Base-by-base conservation (phyloP, 2,888 invertebrate genomes). In the Phalangium opilio region DNA sequence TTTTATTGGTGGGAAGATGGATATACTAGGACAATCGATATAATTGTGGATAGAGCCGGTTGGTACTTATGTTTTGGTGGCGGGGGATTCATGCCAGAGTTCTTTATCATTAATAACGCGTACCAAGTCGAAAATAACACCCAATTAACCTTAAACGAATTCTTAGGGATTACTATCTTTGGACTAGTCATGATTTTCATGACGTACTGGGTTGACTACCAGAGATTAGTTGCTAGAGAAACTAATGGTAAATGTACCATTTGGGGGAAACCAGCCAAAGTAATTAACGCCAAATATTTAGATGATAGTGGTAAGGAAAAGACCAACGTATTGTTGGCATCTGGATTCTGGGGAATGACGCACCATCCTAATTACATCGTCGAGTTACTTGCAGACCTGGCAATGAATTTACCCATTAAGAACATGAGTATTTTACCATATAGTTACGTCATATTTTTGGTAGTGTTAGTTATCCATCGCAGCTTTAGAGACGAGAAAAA, bases 321-420 rank as follows among this genome's bases (percentile, higher is more conserved):
- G 41, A 63, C 62, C 47, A 65, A 67, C 42, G 59, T 67, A 18
- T 64, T 74, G 12, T 60, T 75, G 38, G 65, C 67, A 2, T 71
- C 73, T 21, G 76, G 76, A 17, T 75, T 67, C 61, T 77, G 75
- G 75, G 74, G 73, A 7, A 53, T 71, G 7, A 68, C 72, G 3
- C 64, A 76, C 10, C 75, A 77, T 60, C 67, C 74, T 49, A 75
- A 77, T 60, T 77, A 77, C 60, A 61, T 70, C 7, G 71, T 73
- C 32, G 76, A 77, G 62, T 59, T 75, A 15, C 42, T 66, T 15
- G 62, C 70, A 2, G 70, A 73, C 4, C 61, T 72, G 18, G 63
- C 62, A 45, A 76, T 74, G 73, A 64, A 68, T 36, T 53, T 67
- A 10, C 68, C 71, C 1, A 67, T 65, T 4, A 61, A 63, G 19